Conservation (phyloP, 1,140 invertebrate genomes). For the Micrasema longulum region DNA sequence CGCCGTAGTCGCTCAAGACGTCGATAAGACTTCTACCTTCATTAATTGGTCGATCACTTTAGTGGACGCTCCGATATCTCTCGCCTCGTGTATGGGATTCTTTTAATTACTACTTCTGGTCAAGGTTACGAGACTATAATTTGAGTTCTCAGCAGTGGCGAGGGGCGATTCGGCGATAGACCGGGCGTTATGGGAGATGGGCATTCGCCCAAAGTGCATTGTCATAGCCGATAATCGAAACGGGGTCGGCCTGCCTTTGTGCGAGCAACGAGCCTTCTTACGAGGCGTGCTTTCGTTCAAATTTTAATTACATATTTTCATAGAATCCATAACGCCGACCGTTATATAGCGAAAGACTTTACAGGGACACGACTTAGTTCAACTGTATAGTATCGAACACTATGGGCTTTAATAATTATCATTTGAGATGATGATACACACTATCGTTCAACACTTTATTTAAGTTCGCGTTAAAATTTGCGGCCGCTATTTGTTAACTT, state of each 20-base stretch:
- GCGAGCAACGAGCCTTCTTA: slow-evolving; percentile 23
- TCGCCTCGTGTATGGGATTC: background rate
- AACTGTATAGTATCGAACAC: background rate
- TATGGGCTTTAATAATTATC: background rate
- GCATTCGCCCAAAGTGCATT: slow-evolving; percentile 48
- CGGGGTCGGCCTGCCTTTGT: slow-evolving; percentile 46
- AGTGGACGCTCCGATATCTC: slow-evolving; percentile 9
- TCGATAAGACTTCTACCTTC: slow-evolving; percentile 23
- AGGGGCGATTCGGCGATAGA: slow-evolving; percentile 34
- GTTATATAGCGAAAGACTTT: slow-evolving; percentile 14
- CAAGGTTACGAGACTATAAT: slow-evolving; percentile 20
- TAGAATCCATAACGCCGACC: slow-evolving; percentile 46
- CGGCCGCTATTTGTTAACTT: no score
- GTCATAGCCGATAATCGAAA: slow-evolving; percentile 55
- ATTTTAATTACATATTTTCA: slow-evolving; percentile 54
- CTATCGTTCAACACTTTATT: no score
- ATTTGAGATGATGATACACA: no score
- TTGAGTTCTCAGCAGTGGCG: slow-evolving; percentile 28
- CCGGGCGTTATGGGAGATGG: slow-evolving; percentile 41
- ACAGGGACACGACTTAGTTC: slow-evolving; percentile 7
- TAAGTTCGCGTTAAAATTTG: no score
- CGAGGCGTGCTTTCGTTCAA: slow-evolving; percentile 40
- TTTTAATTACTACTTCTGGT: slow-evolving; percentile 24
- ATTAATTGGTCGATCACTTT: slow-evolving; percentile 25
- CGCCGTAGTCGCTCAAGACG: slow-evolving; percentile 11